A percentile compares a stretch with the other conserved stretches of the same genome.
These are phyloP conservation scores for Anguilla japonica DNA, from an alignment of 2,113 vertebrate genomes.

Conservation along the genomic window DNA sequence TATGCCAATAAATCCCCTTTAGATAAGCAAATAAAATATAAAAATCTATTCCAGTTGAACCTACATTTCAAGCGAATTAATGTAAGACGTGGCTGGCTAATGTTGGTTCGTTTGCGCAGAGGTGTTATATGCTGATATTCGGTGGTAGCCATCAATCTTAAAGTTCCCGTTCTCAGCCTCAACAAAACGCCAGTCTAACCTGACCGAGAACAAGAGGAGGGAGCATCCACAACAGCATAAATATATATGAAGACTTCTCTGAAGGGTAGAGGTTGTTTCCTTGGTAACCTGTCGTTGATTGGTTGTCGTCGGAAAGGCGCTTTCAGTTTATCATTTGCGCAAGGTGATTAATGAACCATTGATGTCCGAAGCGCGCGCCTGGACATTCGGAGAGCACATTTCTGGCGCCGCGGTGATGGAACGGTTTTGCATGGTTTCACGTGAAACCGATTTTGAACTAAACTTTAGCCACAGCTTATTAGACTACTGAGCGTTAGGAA, in stretches of 20 bases:
- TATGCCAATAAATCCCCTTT: not conserved
- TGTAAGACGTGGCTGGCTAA: not conserved
- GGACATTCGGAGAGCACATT: conserved; percentile 26
- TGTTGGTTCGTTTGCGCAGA: not conserved
- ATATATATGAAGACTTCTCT: conserved; percentile 59
- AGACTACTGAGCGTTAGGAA: not conserved
- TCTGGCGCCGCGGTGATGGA: not conserved
- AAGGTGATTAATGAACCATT: conserved; percentile 65
- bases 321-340: conserved; percentile 57
- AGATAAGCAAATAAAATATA: not conserved
- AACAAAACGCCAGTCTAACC: conserved; percentile 38
- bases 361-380: conserved; percentile 40
- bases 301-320: conserved; percentile 55
- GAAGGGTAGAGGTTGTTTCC: conserved; percentile 80
- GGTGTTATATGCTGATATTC: not conserved
- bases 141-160: conserved; percentile 41
- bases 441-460: conserved; percentile 10
- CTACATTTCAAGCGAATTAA: too few relatives aligned
- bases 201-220: conserved; percentile 52
- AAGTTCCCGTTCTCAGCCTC: not conserved
- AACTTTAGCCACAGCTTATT: not conserved
- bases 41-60: too few relatives aligned
- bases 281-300: conserved; percentile 70
- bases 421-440: conserved; percentile 11
- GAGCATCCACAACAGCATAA: conserved; percentile 56